Percentiles rank a stretch among this genome's conserved stretches.
Conservation (phyloP, 2,113 vertebrate species). For the Fregetta grallaria region DNA sequence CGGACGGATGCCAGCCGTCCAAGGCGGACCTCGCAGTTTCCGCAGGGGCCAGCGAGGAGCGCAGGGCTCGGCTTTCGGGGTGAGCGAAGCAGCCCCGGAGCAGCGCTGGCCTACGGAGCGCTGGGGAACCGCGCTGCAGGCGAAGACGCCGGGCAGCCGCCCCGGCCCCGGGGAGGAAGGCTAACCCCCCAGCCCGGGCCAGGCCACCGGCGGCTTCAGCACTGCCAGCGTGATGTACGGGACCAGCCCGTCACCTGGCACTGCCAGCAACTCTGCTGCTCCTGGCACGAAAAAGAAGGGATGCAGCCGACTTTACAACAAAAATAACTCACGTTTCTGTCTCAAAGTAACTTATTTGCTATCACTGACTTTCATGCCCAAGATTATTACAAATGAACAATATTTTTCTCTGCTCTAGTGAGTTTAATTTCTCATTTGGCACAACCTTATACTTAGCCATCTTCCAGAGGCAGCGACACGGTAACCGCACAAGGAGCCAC, state of each 20-base stretch:
- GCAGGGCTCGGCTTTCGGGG: rapidly evolving
- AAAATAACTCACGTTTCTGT: not conserved
- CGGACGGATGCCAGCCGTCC: too few relatives aligned
- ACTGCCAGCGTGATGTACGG: rapidly evolving
- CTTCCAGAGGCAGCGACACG: not conserved
- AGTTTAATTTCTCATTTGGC: not conserved
- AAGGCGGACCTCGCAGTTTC: not conserved
- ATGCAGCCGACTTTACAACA: not conserved
- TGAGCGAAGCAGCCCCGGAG: not conserved
- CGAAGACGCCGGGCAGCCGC: rapidly evolving
- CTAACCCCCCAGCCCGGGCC: not conserved
- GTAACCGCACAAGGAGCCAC: not conserved
- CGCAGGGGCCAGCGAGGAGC: rapidly evolving
- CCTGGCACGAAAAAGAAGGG: not conserved
- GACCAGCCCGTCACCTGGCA: not conserved
- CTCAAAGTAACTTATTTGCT: not conserved
- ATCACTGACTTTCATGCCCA: not conserved
- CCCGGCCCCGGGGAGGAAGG: not conserved
- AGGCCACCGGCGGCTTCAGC: not conserved
- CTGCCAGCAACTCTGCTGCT: not conserved
- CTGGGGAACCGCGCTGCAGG: not conserved
- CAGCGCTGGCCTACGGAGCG: rapidly evolving
- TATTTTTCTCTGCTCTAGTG: not conserved
- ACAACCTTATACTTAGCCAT: not conserved
- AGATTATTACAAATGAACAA: not conserved